phyloP scores from a whole-genome alignment of 92 coral and sea anemone genomes.

The Phenganax marumi region DNA sequence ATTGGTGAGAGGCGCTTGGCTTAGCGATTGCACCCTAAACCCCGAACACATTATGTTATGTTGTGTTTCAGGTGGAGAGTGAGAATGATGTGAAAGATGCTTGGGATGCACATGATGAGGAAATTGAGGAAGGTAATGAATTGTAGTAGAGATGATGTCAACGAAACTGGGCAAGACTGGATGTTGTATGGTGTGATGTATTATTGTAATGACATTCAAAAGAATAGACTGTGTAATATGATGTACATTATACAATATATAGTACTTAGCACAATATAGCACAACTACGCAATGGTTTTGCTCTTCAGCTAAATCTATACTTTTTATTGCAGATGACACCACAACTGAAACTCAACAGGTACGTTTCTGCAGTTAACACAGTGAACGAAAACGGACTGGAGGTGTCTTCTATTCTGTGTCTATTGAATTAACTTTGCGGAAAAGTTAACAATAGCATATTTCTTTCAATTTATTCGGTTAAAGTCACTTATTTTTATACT shows the following conservation, averaged over 20 bases:
- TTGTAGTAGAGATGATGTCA: conserved; percentile 47
- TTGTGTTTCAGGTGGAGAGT: neutral
- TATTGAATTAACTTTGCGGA: no score
- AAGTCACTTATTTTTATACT: no score
- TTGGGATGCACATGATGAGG: conserved; percentile 38
- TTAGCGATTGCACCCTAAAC: neutral
- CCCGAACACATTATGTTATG: neutral
- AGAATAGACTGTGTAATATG: neutral
- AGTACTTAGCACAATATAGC: neutral
- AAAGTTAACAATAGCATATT: no score
- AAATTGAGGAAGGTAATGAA: neutral
- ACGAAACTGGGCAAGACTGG: conserved; percentile 41
- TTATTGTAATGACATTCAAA: neutral
- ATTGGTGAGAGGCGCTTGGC: no score
- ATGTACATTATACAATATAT: neutral
- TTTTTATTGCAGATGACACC: conserved; percentile 10
- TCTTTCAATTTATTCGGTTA: no score
- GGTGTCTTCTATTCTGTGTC: no score
- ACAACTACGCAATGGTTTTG: neutral
- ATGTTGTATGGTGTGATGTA: neutral
- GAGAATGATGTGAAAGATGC: conserved; percentile 33
- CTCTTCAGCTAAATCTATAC: neutral
- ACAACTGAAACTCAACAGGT: conserved; percentile 16
- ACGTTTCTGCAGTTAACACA: neutral
- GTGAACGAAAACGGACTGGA: no score